Evolutionary conservation across 2,888 invertebrate species (phyloP).

Genomic region (Augochlorella aurata): DNA sequence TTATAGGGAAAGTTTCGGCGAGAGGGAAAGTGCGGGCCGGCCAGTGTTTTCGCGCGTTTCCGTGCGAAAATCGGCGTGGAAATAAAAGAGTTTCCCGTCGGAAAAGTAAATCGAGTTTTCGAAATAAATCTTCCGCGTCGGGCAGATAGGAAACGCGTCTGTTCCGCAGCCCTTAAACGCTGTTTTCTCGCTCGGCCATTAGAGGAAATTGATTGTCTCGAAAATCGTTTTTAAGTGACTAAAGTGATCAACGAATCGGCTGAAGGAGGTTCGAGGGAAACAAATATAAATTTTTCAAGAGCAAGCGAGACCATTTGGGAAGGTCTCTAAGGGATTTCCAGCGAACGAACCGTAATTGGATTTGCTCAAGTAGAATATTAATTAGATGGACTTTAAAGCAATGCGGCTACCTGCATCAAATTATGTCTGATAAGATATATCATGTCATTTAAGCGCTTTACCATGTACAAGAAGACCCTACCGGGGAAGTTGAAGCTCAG

Average conservation of each 20-base stretch:
- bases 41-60: conserved; percentile 6
- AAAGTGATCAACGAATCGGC: not conserved
- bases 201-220: not conserved
- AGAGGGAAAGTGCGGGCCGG: conserved; percentile 37
- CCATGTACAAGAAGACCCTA: conserved; percentile 1
- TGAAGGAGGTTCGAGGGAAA: not conserved
- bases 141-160: not conserved
- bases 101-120: conserved; percentile 13
- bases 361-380: not conserved
- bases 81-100: not conserved
- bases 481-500: conserved; percentile 7
- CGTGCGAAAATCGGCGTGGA: conserved; percentile 24
- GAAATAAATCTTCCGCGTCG: conserved; percentile 5
- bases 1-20: conserved; percentile 47
- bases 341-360: not conserved
- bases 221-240: not conserved
- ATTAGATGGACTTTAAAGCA: not conserved
- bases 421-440: not conserved
- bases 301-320: not conserved
- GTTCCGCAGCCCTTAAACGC: not conserved
- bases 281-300: not conserved
- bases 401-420: not conserved
- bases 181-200: not conserved
- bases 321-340: not conserved
- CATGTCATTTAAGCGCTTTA: not conserved